Percentiles rank a stretch among this genome's conserved stretches.
Conservation (phyloP, 2,113 vertebrate genomes). For the Pachyramphus minor region DNA sequence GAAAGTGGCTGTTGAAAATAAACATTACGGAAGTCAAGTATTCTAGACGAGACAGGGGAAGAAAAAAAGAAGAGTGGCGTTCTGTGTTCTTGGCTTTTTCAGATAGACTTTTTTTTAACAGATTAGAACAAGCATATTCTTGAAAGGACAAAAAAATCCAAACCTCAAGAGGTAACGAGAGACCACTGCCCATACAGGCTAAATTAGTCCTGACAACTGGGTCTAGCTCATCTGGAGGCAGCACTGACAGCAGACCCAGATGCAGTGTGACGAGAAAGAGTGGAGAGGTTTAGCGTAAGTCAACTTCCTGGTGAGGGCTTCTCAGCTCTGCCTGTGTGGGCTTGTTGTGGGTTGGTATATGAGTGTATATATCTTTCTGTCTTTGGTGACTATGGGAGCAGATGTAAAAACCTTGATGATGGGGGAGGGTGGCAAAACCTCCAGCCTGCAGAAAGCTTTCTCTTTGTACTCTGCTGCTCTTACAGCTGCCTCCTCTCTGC, state of each 20-base stretch:
- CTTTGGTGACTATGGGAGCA: neutral
- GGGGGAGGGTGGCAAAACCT: neutral
- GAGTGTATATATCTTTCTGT: neutral
- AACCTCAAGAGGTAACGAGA: neutral
- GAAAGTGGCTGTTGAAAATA: constrained; percentile 9
- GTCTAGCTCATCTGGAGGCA: neutral
- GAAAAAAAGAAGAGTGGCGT: neutral
- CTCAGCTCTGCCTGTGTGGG: constrained; percentile 34
- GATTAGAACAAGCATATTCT: neutral
- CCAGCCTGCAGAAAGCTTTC: neutral
- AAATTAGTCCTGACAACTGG: neutral
- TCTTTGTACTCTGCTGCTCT: neutral
- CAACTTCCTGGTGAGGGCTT: constrained; percentile 71
- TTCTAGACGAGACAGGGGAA: neutral
- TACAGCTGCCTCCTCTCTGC: neutral
- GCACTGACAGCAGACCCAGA: constrained; percentile 3
- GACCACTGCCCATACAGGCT: neutral
- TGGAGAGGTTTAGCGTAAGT: constrained; percentile 52
- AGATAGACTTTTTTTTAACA: neutral
- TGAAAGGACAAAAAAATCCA: neutral
- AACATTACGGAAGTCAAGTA: constrained; percentile 15
- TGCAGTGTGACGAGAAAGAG: constrained; percentile 38
- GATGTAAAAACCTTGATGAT: neutral
- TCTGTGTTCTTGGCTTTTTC: neutral
- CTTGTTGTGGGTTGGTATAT: constrained; percentile 11